Evolutionary conservation across 1,140 invertebrate species (phyloP), one percentile per base, ranked within the genome.

Genomic region (Oreohelix idahoensis): DNA sequence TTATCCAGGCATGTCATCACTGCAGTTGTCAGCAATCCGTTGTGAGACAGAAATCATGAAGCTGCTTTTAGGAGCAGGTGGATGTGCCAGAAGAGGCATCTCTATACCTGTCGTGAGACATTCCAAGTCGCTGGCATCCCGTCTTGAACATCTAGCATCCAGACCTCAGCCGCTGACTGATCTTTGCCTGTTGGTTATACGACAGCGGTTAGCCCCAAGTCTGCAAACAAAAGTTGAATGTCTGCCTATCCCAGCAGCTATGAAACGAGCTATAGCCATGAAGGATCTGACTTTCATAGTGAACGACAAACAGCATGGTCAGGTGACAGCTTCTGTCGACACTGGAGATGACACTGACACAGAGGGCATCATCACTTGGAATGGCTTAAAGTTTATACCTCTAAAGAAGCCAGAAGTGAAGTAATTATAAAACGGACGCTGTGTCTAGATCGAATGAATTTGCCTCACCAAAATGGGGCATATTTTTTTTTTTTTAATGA

Each of bases 201-300:
- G 76, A 35, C 49, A 53, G 42, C 4, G 15, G 5, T 23, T 78
- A 26, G 76, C 76, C 29, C 76, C 76, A 20, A 35, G 58, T 32
- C 36, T 78, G 51, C 76, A 78, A 38, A 32, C 26, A 20, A 13
- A 78, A 5, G 53, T 49, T 1, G 4, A 0, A 17, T 58, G 2
- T 36, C 32, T 78, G 49, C 76, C 76, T 36, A 1, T 78, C 0
- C 76, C 76, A 32, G 11, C 8, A 10, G n/a, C 76, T 36, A 1
- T 78, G 49, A 78, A 32, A 38, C 45, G 49, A 35, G 45, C 51
- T 36, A 29, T 78, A 63, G 42, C 49, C 26, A 11, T 78, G 76
- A 1, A 74, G 0, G 38, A 74, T 66, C 20, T 36, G 53, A 8
- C 15, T 5, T 17, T 49, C 17, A 11, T 11, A 11, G 17, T 17